phyloP scores from a whole-genome alignment of 2,888 invertebrate species.

The Thyatira batis region DNA sequence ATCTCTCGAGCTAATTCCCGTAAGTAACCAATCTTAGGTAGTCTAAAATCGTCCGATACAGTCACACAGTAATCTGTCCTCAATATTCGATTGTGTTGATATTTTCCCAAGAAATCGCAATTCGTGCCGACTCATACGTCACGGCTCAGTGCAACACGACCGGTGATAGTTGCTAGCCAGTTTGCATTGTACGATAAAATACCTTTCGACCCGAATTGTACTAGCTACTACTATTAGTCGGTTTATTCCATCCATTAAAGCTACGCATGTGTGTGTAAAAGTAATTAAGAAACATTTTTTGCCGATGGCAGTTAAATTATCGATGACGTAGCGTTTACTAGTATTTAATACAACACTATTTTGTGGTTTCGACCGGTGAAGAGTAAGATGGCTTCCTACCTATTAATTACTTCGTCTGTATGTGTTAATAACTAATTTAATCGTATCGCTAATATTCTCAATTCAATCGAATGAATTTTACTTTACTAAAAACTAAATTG shows the following conservation, averaged over 20 bases:
- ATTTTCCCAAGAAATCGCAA: conserved; percentile 63
- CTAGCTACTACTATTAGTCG: background rate
- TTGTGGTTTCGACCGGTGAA: background rate
- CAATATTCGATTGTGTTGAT: conserved; percentile 9
- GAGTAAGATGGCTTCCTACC: too few relatives aligned
- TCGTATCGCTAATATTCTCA: too few relatives aligned
- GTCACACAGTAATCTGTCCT: background rate
- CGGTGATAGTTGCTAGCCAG: conserved; percentile 12
- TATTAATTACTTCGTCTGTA: too few relatives aligned
- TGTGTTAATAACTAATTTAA: too few relatives aligned
- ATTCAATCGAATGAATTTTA: too few relatives aligned
- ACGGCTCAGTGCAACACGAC: conserved; percentile 20
- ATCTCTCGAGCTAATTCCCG: background rate
- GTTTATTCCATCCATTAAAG: background rate
- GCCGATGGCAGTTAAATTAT: background rate
- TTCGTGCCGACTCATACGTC: conserved; percentile 37
- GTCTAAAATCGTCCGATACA: background rate
- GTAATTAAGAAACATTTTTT: background rate
- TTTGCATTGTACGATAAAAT: background rate
- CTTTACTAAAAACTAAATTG: too few relatives aligned
- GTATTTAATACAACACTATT: background rate
- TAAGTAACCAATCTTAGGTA: background rate
- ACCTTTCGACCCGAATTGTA: background rate
- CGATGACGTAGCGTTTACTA: background rate
- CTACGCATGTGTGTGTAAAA: background rate